Conservation (phyloP, 1,140 invertebrate species). For the Metopolophium dirhodum region DNA sequence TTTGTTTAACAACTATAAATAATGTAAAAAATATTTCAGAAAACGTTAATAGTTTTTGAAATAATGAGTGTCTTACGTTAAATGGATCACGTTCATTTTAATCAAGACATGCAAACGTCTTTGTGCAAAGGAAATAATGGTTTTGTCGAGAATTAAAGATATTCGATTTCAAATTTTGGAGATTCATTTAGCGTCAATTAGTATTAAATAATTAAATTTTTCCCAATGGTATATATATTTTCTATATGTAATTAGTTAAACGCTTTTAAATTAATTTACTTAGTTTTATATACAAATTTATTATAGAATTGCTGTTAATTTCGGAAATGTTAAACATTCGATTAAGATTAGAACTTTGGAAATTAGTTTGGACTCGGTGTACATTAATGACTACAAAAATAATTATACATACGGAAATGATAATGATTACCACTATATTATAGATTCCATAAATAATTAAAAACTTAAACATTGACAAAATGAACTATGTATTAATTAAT, state of each 20-base stretch:
- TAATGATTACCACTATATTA: neutral
- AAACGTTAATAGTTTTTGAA: too few species aligned
- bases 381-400: neutral
- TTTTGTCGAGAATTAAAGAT: neutral
- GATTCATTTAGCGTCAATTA: neutral
- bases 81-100: neutral
- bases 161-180: neutral
- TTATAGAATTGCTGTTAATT: neutral
- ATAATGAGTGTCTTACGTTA: too few species aligned
- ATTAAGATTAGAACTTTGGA: neutral
- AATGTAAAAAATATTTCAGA: too few species aligned
- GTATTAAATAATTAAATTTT: neutral
- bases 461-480: neutral
- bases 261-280: neutral
- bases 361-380: neutral
- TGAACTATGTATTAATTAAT: neutral
- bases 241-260: neutral
- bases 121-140: neutral
- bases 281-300: neutral
- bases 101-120: neutral
- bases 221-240: neutral
- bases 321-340: slow-evolving; percentile 9
- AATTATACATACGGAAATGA: neutral
- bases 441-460: neutral
- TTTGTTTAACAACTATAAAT: too few species aligned